Percentiles rank a stretch among this genome's conserved stretches.
Evolutionary conservation across 2,113 vertebrate genomes (phyloP).

Genomic region (Plecotus auritus): DNA sequence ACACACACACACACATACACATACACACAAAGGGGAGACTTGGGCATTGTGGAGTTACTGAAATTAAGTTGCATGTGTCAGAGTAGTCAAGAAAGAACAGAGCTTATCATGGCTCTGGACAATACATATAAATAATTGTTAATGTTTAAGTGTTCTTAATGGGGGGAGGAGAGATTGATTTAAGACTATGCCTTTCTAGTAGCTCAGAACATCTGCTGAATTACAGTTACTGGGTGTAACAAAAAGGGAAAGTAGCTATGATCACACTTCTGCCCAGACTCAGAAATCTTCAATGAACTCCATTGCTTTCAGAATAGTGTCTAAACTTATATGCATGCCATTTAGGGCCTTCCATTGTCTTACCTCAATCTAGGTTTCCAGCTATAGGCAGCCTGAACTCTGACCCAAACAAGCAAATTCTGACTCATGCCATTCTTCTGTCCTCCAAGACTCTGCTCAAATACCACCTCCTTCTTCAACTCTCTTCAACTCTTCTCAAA

Average conservation of each 20-base stretch:
- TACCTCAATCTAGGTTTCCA: neutral
- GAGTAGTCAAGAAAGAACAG: neutral
- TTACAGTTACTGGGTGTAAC: neutral
- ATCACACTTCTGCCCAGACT: neutral
- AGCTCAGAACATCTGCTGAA: slow-evolving; percentile 15
- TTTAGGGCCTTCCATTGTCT: neutral
- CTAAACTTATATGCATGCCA: neutral
- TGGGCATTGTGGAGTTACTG: neutral
- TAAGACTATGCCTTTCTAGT: neutral
- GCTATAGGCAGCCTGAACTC: neutral
- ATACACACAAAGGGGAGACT: neutral
- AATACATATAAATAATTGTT: neutral
- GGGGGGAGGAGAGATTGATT: neutral
- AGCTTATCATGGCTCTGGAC: neutral
- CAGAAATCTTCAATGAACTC: neutral
- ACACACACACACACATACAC: neutral
- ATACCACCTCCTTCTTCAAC: neutral
- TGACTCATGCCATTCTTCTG: neutral
- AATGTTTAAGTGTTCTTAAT: neutral
- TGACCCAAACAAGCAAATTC: neutral
- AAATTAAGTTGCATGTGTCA: neutral
- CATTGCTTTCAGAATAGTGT: neutral
- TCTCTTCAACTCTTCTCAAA: neutral
- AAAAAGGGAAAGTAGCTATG: neutral
- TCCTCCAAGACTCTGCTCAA: neutral